Conservation (phyloP, 2,113 vertebrate genomes). For the Guaruba guarouba region DNA sequence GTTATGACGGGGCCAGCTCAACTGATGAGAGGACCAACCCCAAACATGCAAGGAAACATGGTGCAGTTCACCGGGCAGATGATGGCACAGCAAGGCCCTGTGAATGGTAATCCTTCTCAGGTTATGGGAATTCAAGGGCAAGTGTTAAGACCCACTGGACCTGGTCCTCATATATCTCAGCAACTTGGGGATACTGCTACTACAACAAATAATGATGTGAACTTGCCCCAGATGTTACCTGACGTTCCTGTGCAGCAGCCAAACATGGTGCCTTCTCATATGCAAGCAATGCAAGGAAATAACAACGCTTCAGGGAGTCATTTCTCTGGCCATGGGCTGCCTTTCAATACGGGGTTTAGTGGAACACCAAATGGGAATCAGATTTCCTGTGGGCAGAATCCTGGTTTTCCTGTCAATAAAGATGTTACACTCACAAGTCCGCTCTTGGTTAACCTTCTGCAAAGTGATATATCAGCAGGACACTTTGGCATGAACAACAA, state of each 20-base stretch:
- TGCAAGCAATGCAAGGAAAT: conserved; percentile 90
- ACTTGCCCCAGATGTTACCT: conserved; percentile 88
- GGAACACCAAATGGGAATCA: conserved; percentile 82
- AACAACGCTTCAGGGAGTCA: conserved; percentile 77
- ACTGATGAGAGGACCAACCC: conserved; percentile 92
- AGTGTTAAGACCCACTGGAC: conserved; percentile 83
- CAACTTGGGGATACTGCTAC: conserved; percentile 81
- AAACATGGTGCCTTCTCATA: conserved; percentile 90
- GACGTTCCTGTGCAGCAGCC: conserved; percentile 92
- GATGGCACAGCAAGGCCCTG: conserved; percentile 86
- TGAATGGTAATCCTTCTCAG: conserved; percentile 89
- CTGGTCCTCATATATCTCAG: conserved; percentile 86
- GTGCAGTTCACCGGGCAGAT: conserved; percentile 88
- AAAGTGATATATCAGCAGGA: conserved; percentile 96
- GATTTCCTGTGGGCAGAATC: conserved; percentile 88
- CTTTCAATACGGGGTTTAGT: conserved; percentile 79
- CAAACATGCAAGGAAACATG: conserved; percentile 89
- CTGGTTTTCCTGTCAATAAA: conserved; percentile 91
- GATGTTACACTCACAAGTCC: conserved; percentile 97
- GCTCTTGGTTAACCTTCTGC: conserved; percentile 93
- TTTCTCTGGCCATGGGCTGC: conserved; percentile 90
- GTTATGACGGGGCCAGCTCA: conserved; percentile 88
- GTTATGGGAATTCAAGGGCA: conserved; percentile 91
- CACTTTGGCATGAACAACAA: conserved; percentile 97
- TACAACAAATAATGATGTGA: conserved; percentile 76